phyloP scores from a whole-genome alignment of 2,797 vertebrate genomes.

The Enteromius mattozi region DNA sequence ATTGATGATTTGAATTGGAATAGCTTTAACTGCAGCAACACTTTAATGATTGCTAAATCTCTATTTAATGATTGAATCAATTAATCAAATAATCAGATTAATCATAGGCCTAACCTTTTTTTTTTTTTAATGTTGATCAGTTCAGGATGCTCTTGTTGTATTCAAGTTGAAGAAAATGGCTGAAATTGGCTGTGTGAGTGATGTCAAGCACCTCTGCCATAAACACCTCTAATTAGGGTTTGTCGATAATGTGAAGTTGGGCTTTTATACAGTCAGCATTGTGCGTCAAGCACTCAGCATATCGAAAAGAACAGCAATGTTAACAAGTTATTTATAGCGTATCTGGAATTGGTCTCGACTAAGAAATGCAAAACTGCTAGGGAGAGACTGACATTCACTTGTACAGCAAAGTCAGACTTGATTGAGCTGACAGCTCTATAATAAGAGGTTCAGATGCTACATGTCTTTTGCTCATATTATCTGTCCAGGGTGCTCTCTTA shows the following conservation, averaged over 20 bases:
- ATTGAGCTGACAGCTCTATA: background rate
- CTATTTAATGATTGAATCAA: background rate
- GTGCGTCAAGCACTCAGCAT: background rate
- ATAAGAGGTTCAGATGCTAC: background rate
- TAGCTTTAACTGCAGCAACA: background rate
- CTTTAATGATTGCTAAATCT: constrained; percentile 11
- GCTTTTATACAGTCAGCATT: background rate
- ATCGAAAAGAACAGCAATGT: background rate
- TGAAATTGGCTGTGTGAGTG: background rate
- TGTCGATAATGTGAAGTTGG: background rate
- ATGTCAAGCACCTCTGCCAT: background rate
- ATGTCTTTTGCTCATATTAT: background rate
- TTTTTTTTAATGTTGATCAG: background rate
- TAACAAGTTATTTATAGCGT: background rate
- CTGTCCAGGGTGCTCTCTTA: background rate
- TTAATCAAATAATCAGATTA: background rate
- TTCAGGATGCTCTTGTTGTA: background rate
- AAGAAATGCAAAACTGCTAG: background rate
- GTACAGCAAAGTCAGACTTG: background rate
- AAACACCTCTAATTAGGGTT: background rate
- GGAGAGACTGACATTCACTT: background rate
- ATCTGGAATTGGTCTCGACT: background rate
- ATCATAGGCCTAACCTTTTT: background rate
- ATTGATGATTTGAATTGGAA: background rate
- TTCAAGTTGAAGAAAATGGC: background rate